phyloP scores from a whole-genome alignment of 2,797 vertebrate species.

The Rhodeus uyekii region DNA sequence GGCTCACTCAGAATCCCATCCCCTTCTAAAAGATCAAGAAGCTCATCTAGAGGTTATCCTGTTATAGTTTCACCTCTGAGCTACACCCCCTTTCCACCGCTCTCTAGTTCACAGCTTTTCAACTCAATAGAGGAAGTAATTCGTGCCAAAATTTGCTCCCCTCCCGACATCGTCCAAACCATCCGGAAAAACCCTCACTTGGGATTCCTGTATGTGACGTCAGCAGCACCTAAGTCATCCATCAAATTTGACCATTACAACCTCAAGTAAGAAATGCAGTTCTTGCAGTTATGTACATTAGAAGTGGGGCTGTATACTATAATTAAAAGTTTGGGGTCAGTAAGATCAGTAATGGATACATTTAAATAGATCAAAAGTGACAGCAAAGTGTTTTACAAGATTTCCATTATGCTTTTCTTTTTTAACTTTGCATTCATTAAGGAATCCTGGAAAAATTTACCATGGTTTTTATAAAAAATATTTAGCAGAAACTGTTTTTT shows the following conservation, averaged over 20 bases:
- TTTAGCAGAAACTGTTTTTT: background rate
- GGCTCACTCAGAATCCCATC: conserved; percentile 50
- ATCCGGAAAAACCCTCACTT: conserved; percentile 74
- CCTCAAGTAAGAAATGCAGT: conserved; percentile 68
- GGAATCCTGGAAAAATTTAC: background rate
- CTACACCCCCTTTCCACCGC: conserved; percentile 40
- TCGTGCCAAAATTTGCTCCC: conserved; percentile 67
- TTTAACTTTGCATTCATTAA: background rate
- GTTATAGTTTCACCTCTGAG: conserved; percentile 35
- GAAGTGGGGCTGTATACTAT: background rate
- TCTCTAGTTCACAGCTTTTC: conserved; percentile 54
- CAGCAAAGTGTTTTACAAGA: background rate
- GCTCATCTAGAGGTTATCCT: conserved; percentile 54
- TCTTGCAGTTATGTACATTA: background rate
- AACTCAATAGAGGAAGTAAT: conserved; percentile 71
- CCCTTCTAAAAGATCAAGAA: conserved; percentile 62
- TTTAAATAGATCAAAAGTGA: background rate
- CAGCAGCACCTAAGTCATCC: conserved; percentile 71
- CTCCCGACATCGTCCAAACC: conserved; percentile 72
- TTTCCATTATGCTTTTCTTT: background rate
- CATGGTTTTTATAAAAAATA: background rate
- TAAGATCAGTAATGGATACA: background rate
- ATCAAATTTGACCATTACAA: conserved; percentile 75
- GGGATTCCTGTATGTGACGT: conserved; percentile 77
- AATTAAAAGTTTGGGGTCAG: background rate